Evolutionary conservation across 2,888 invertebrate species (phyloP).

Genomic region (Eubasilissa splendida): DNA sequence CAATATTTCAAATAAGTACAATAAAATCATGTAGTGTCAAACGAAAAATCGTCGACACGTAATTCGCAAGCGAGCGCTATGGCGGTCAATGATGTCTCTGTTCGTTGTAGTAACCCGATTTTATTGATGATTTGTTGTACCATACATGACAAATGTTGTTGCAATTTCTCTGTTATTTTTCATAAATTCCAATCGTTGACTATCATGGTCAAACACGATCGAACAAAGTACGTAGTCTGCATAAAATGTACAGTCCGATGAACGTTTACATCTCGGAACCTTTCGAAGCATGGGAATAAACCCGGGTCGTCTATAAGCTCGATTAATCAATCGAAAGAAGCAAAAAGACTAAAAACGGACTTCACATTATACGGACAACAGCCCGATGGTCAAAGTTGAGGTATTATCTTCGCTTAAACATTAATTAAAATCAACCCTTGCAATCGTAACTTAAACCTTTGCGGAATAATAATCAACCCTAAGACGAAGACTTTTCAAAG

Average conservation of each 20-base stretch:
- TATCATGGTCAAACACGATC: no score
- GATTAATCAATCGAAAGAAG: slow-evolving; percentile 50
- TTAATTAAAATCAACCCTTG: slow-evolving; percentile 55
- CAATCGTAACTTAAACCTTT: neutral
- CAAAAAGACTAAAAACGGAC: slow-evolving; percentile 38
- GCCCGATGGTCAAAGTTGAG: slow-evolving; percentile 45
- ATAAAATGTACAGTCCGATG: neutral
- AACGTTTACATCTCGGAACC: slow-evolving; percentile 16
- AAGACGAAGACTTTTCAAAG: slow-evolving; percentile 31
- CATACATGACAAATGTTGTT: no score
- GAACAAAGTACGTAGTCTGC: no score
- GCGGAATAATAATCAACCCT: slow-evolving; percentile 45
- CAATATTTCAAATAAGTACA: no score
- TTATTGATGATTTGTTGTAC: no score
- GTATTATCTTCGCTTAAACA: slow-evolving; percentile 57
- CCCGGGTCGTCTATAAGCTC: slow-evolving; percentile 30
- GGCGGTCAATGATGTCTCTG: no score
- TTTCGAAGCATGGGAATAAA: slow-evolving; percentile 32
- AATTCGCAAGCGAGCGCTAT: no score
- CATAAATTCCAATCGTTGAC: no score
- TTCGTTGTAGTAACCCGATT: no score
- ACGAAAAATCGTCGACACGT: no score
- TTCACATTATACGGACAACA: slow-evolving; percentile 8
- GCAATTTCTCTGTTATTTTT: no score
- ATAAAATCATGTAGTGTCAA: no score